Evolutionary conservation across 2,113 vertebrate genomes (phyloP), one percentile per base, ranked within the genome.

Genomic region (Zapus hudsonius): DNA sequence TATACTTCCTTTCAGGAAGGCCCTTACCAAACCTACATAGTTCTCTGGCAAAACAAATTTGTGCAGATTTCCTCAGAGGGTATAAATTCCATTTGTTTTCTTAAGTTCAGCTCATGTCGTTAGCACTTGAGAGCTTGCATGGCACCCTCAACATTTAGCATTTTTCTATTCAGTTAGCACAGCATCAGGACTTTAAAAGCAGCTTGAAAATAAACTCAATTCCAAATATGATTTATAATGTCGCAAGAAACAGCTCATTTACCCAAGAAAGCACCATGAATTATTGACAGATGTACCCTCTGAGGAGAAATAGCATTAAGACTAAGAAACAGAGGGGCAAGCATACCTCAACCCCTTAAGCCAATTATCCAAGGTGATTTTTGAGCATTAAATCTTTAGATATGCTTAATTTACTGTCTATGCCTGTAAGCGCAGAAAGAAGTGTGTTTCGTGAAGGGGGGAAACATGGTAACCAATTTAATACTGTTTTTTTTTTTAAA

Each of bases 391-490:
- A 92, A 95, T 97, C 93, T 81, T 97, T 94, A 97, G 86, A 96
- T 97, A 90, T 91, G 89, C 82, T 89, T 95, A 98, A 98, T 98
- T 98, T 97, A 95, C 93, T 97, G 78, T 95, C 95, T 93, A 74
- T 94, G 95, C 84, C 94, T 96, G n/a, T 89, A 96, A 97, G 81
- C 95, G 96, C 96, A 97, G 91, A 96, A 79, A 73, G 83, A 96
- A 90, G 80, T 95, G 82, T 96, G 80, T 92, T n/a, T n/a, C n/a
- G 52, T 52, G 95, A 89, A 95, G 57, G 88, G 59, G 5, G 0
- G 2, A 72, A 42, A 29, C 67, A 27, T 15, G n/a, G 73, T 85
- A 85, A 91, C 72, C 80, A 87, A 91, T 96, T 97, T 94, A 90
- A 74, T 36, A 44, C 69, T 87, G 64, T 63, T 78, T 95, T 95